These are phyloP conservation scores for Eurystomus glaucurus DNA, from an alignment of 2,797 vertebrate genomes.

Conservation along the genomic window DNA sequence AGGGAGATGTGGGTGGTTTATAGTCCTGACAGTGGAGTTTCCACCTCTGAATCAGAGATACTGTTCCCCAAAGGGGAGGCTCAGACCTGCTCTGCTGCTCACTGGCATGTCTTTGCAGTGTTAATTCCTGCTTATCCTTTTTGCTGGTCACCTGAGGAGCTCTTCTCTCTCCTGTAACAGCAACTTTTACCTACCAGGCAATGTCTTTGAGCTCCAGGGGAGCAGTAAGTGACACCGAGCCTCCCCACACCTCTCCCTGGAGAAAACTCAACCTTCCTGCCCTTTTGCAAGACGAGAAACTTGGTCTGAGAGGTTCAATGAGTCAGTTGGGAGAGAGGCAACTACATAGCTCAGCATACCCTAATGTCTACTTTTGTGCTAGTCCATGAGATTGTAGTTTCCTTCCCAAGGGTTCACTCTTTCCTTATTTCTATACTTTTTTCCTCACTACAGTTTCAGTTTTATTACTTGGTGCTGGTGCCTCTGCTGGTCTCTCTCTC, in stretches of 20 bases:
- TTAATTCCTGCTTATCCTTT: background rate
- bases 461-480: background rate
- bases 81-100: background rate
- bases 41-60: background rate
- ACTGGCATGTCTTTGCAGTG: background rate
- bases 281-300: background rate
- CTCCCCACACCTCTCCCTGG: background rate
- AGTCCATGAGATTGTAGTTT: background rate
- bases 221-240: background rate
- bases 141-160: background rate
- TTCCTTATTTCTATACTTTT: background rate
- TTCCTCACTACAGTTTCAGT: rapidly evolving
- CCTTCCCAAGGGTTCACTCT: background rate
- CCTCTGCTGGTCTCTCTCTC: background rate
- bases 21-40: background rate
- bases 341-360: background rate
- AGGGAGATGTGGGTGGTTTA: background rate
- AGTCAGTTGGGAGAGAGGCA: background rate
- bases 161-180: background rate
- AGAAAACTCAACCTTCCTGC: background rate
- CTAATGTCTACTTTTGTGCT: rapidly evolving
- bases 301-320: background rate
- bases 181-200: background rate
- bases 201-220: background rate
- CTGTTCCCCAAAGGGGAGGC: background rate